phyloP scores from a whole-genome alignment of 2,888 invertebrate genomes.

The Elegia similella region DNA sequence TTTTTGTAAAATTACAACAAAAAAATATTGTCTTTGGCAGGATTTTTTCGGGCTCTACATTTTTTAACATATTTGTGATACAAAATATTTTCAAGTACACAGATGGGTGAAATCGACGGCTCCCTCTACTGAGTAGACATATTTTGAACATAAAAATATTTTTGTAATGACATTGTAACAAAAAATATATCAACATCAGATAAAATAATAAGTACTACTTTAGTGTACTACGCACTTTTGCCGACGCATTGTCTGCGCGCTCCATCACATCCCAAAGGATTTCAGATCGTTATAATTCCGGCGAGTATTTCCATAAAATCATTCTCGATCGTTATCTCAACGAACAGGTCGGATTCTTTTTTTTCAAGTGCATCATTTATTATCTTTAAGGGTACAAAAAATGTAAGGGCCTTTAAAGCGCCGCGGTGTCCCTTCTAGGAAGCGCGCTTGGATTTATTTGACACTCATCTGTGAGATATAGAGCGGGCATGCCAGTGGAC shows the following conservation, averaged over 20 bases:
- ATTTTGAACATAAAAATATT: too few relatives aligned
- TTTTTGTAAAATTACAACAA: too few relatives aligned
- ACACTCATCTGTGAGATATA: constrained; percentile 76
- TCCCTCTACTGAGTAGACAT: too few relatives aligned
- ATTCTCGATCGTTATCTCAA: constrained; percentile 75
- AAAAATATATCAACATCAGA: constrained; percentile 38
- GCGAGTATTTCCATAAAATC: constrained; percentile 79
- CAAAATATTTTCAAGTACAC: too few relatives aligned
- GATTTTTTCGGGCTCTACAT: too few relatives aligned
- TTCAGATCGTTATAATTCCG: constrained; percentile 77
- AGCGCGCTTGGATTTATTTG: constrained; percentile 73
- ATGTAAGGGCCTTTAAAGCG: constrained; percentile 70
- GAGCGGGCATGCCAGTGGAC: constrained; percentile 59
- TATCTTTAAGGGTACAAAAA: constrained; percentile 77
- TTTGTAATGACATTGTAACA: not conserved
- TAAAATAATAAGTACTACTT: constrained; percentile 47
- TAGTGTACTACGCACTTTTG: constrained; percentile 43
- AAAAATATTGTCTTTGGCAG: too few relatives aligned
- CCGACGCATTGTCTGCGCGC: constrained; percentile 79
- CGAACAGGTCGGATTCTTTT: constrained; percentile 79
- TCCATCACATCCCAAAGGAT: constrained; percentile 76
- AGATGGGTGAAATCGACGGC: too few relatives aligned
- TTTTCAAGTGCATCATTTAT: constrained; percentile 77
- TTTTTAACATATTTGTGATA: too few relatives aligned
- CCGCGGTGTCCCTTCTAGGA: constrained; percentile 78